phyloP scores from a whole-genome alignment of 2,888 invertebrate species.

The Acrocyrtus sp. region DNA sequence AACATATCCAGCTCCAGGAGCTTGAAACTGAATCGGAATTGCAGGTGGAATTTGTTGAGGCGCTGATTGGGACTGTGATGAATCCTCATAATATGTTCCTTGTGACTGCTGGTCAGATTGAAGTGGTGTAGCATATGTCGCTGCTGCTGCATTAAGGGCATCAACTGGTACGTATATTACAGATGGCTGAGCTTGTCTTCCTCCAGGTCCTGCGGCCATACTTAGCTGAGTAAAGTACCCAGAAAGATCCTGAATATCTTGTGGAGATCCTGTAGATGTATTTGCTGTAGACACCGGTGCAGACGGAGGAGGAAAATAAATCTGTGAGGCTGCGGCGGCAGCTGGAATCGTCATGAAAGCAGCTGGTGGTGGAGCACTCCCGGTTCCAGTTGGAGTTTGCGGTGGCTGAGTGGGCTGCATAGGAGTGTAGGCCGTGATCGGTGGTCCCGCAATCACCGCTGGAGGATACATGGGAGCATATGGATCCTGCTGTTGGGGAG shows the following conservation, averaged over 20 bases:
- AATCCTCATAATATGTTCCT: conserved; percentile 8
- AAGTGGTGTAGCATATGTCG: background rate
- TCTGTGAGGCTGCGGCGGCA: background rate
- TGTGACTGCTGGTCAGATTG: conserved; percentile 6
- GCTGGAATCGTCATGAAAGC: conserved; percentile 16
- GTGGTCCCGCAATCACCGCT: conserved; percentile 9
- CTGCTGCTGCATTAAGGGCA: background rate
- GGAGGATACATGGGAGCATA: conserved; percentile 17
- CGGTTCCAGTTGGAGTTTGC: conserved; percentile 3
- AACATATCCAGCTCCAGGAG: conserved; percentile 7
- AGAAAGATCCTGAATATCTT: conserved; percentile 28
- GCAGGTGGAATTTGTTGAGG: conserved; percentile 8
- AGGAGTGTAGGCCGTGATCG: conserved; percentile 16
- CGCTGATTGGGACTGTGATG: background rate
- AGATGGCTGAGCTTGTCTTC: background rate
- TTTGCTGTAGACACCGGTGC: background rate
- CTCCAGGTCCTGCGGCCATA: background rate
- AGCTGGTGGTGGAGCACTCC: background rate
- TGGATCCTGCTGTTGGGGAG: background rate
- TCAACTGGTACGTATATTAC: conserved; percentile 37
- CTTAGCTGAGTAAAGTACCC: conserved; percentile 32
- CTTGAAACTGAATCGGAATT: background rate
- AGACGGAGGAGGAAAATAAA: background rate
- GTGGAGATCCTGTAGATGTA: conserved; percentile 1
- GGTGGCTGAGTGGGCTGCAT: background rate